phyloP scores from a whole-genome alignment of 2,113 vertebrate genomes.

The Aplodontia rufa region DNA sequence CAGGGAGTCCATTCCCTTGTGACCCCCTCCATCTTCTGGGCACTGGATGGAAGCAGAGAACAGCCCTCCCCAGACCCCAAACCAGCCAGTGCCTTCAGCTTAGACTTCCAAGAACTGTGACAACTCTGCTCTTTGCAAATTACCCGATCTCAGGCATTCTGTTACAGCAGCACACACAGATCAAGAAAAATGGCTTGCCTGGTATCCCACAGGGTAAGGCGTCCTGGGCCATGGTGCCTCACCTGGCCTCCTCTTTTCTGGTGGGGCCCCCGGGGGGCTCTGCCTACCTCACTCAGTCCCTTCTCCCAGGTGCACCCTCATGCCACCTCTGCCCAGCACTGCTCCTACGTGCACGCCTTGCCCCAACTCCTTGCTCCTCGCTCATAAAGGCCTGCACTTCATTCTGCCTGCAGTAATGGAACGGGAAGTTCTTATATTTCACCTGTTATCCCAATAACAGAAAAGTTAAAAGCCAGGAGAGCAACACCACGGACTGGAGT shows the following conservation, averaged over 20 bases:
- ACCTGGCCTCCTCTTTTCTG: neutral
- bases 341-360: no score
- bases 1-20: neutral
- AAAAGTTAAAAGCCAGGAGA: neutral
- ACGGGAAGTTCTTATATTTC: neutral
- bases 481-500: neutral
- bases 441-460: neutral
- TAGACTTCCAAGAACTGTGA: neutral
- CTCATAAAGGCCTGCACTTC: neutral
- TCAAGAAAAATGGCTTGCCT: neutral
- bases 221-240: no score
- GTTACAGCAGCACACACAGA: neutral
- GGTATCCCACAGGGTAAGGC: neutral
- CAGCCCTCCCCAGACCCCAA: neutral
- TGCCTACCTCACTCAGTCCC: neutral
- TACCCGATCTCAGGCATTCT: no score
- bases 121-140: neutral
- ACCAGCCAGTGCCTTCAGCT: neutral
- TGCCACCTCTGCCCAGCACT: no score
- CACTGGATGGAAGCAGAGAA: neutral
- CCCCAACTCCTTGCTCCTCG: neutral
- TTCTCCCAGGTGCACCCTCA: no score
- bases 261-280: no score
- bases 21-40: neutral
- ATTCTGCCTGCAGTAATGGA: neutral